Base-by-base conservation (phyloP, 2,888 invertebrate species). In the Stramonita haemastoma region DNA sequence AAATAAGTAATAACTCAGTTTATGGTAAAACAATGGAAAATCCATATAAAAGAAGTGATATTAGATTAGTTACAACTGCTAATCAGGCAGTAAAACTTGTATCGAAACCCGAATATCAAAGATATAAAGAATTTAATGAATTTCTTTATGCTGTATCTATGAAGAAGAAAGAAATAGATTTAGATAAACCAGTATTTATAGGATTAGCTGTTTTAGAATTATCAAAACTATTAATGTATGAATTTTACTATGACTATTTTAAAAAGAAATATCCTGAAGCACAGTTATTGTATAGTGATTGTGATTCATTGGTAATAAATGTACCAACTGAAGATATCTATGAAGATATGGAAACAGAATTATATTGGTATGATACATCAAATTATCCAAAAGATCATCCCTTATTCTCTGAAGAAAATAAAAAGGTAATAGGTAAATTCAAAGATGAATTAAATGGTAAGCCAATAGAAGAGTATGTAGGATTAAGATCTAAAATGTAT, bases 171-270 rank as follows among this genome's bases (percentile, higher is more conserved):
- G 6, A 1, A 4, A n/a, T 73, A n/a, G n/a, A 89, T 57, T 91
- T 91, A 87, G 70, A 91, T 90, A 91, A 90, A 91, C 91, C 91
- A 36, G 89, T 91, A 60, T 90, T 84, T 89, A 73, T 90, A 73
- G 90, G 90, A 57, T n/a, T 84, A 84, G 81, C 29, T 86, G 77
- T 90, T 70, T 91, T 90, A 90, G 91, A 91, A 87, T 91, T 88
- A 84, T 88, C 86, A 79, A 91, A 91, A 86, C 29, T 87, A 87
- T 73, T 89, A 88, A 90, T 91, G 91, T 91, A 91, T 91, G 60
- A 89, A 83, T 89, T 89, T 90, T 90, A 89, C 86, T 89, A 89
- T 89, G 86, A 90, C n/a, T 73, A 81, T n/a, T 32, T 90, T 79
- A 89, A 90, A 87, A 46, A 87, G 46, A 79, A 66, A 66, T 87